Evolutionary conservation across 2,888 invertebrate species (phyloP).

Genomic region (Noctua janthe): DNA sequence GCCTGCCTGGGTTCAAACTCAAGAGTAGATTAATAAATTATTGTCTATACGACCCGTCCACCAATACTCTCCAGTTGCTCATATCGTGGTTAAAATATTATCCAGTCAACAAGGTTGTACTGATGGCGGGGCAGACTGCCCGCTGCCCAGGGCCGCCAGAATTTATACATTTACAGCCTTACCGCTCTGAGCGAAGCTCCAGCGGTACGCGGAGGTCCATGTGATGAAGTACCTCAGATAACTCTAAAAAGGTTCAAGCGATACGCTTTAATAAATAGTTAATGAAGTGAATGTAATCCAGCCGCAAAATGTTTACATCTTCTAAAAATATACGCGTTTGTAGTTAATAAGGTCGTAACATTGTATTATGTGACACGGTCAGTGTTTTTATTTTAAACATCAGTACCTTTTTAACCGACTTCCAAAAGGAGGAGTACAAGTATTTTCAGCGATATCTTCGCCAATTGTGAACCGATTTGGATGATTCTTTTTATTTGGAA

Average conservation of each 20-base stretch:
- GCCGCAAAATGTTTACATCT: slow-evolving; percentile 20
- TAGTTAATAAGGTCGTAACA: neutral
- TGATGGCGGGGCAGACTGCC: neutral
- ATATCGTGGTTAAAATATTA: neutral
- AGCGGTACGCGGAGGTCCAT: too few relatives aligned
- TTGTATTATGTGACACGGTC: neutral
- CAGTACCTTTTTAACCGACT: neutral
- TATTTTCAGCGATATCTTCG: too few relatives aligned
- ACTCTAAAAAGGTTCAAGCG: slow-evolving; percentile 12
- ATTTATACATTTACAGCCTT: neutral
- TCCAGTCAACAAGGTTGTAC: neutral
- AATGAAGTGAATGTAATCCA: slow-evolving; percentile 41
- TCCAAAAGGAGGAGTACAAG: too few relatives aligned
- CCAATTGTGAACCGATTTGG: too few relatives aligned
- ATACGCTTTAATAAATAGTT: slow-evolving; percentile 29
- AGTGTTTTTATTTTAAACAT: neutral
- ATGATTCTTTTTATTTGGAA: too few relatives aligned
- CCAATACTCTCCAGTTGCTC: neutral
- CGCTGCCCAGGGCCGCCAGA: neutral
- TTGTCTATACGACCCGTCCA: neutral
- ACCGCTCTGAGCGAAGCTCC: neutral
- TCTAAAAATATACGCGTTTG: neutral
- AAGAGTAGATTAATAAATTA: neutral
- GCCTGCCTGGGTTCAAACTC: neutral
- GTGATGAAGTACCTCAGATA: neutral